These are phyloP conservation scores for Chloroclysta siterata DNA, from an alignment of 2,888 invertebrate genomes.

Conservation along the genomic window DNA sequence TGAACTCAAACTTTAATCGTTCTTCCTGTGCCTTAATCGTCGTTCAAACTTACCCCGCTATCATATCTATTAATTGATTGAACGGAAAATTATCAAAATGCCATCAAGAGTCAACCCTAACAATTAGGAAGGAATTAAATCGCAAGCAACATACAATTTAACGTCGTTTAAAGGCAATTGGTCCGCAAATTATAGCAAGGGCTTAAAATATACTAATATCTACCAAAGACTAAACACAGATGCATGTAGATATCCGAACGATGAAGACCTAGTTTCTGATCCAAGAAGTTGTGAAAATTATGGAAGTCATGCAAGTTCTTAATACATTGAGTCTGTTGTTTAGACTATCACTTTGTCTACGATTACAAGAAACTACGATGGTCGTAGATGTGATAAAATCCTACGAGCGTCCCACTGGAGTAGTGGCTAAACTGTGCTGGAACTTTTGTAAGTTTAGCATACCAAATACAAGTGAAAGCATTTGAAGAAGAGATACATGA, in stretches of 20 bases:
- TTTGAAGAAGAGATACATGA: neutral
- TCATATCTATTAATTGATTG: constrained; percentile 20
- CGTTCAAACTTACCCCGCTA: constrained; percentile 7
- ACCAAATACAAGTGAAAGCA: neutral
- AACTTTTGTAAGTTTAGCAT: constrained; percentile 51
- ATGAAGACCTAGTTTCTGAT: neutral
- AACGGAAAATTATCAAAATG: constrained; percentile 23
- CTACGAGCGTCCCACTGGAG: constrained; percentile 55
- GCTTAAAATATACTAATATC: neutral
- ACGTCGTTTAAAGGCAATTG: constrained; percentile 21
- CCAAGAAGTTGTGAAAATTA: neutral
- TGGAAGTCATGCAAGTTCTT: neutral
- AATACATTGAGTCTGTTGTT: constrained; percentile 13
- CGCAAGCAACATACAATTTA: constrained; percentile 23
- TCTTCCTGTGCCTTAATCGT: constrained; percentile 8
- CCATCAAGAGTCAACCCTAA: constrained; percentile 18
- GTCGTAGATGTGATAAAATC: constrained; percentile 56
- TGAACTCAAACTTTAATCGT: neutral
- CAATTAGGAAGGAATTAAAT: constrained; percentile 31
- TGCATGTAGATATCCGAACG: neutral
- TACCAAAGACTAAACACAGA: neutral
- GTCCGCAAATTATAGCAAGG: constrained; percentile 15
- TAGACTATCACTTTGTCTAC: constrained; percentile 5
- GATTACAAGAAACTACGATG: constrained; percentile 51
- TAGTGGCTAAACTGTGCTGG: constrained; percentile 61